Base-by-base conservation (phyloP, 1,140 invertebrate species). In the Wasmannia auropunctata region DNA sequence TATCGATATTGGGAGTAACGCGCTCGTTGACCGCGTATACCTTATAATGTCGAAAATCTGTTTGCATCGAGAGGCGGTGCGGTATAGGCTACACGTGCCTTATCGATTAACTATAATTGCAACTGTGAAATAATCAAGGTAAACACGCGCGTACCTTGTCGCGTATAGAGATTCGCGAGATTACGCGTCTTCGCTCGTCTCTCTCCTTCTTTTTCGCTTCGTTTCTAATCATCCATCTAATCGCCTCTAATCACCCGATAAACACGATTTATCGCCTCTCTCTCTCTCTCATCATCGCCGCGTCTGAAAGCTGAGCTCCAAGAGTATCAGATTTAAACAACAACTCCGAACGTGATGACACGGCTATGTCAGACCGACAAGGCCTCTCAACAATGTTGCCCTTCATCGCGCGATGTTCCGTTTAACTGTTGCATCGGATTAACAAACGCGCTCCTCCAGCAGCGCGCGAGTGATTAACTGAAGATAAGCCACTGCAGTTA, bases 241-340 rank as follows among this genome's bases (percentile, higher is more conserved):
- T 25, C 0, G 2, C 3, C 19, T 58, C 74, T 83, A 69, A 75
- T 60, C 51, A 19, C 11, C 5, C 63, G 43, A 87, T 70, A 83
- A 88, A 86, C 37, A 2, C 6, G 14, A 75, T 72, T 88, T 87
- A 88, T 77, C 79, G 34, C 11, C 74, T 62, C n/a, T n/a, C n/a
- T n/a, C n/a, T n/a, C n/a, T n/a, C n/a, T n/a, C n/a, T n/a, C n/a
- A n/a, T 14, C 5, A 8, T 0, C 19, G 14, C 34, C 14, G 46
- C 10, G 16, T 25, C 46, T 56, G 25, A 77, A 70, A 25, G 28
- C 6, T 5, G 37, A 40, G 10, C 3, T 70, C 60, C 62, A 46
- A 62, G 51, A 62, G 31, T 54, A 37, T 87, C 54, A 34, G n/a
- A 46, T 86, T 65, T 28, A 34, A 40, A 25, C 56, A 40, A 25